Evolutionary conservation across 1,140 invertebrate genomes (phyloP).

Genomic region (Harlomillsia oculata): DNA sequence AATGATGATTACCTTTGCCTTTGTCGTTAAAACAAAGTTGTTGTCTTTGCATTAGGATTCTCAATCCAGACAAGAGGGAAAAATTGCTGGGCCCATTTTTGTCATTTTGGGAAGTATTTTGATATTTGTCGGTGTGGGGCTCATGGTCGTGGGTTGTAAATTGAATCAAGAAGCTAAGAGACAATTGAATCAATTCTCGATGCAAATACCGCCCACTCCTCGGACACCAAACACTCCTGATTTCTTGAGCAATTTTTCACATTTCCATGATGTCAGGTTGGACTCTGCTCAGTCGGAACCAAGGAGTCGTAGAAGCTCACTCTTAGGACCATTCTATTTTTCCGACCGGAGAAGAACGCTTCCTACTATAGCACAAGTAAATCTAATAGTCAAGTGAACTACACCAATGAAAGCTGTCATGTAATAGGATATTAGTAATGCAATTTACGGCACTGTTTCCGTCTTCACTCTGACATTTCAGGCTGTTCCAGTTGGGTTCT

Average conservation of each 20-base stretch:
- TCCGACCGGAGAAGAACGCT: slow-evolving; percentile 18
- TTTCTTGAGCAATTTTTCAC: slow-evolving; percentile 16
- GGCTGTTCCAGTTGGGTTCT: slow-evolving; percentile 33
- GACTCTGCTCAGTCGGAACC: slow-evolving; percentile 12
- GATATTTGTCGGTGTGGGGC: slow-evolving; percentile 16
- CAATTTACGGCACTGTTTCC: neutral
- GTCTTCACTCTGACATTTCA: slow-evolving; percentile 1
- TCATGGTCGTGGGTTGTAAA: slow-evolving; percentile 26
- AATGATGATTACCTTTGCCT: no score
- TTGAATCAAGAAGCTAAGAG: slow-evolving; percentile 28
- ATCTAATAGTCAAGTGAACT: neutral
- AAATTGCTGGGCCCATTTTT: slow-evolving; percentile 31
- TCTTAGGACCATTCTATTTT: slow-evolving; percentile 18
- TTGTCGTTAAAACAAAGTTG: no score
- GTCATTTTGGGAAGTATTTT: slow-evolving; percentile 25
- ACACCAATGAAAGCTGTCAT: no score
- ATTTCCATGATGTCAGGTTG: neutral
- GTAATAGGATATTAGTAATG: no score
- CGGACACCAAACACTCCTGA: slow-evolving; percentile 15
- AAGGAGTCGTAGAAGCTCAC: slow-evolving; percentile 19
- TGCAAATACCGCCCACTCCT: slow-evolving; percentile 17
- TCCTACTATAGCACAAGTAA: slow-evolving; percentile 32
- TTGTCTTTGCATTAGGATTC: slow-evolving; percentile 3
- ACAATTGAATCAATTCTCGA: slow-evolving; percentile 24
- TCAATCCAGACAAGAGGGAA: slow-evolving; percentile 21